These are phyloP conservation scores for Palloptera scutellata DNA, from an alignment of 2,888 invertebrate species.

Conservation along the genomic window DNA sequence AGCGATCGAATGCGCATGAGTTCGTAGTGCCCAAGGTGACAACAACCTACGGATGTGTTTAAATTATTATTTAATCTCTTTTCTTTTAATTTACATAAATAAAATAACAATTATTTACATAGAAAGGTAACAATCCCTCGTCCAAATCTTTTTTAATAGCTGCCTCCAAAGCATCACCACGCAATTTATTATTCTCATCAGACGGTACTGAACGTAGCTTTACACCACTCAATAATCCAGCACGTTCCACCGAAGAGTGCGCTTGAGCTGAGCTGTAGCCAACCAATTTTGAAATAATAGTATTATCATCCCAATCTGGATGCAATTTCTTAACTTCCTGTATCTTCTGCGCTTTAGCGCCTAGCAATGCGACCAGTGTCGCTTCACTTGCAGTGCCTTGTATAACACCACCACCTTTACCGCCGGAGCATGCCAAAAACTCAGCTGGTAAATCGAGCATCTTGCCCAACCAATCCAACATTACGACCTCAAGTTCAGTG, in stretches of 20 bases:
- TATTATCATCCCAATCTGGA: conserved; percentile 77
- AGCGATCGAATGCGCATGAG: conserved; percentile 92
- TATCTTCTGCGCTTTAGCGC: conserved; percentile 81
- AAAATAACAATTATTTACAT: conserved; percentile 71
- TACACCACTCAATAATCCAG: conserved; percentile 89
- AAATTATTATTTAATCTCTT: conserved; percentile 4
- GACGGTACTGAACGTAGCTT: conserved; percentile 77
- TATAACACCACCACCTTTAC: conserved; percentile 89
- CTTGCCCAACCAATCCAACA: conserved; percentile 95
- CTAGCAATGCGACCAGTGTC: conserved; percentile 89
- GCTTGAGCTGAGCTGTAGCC: conserved; percentile 90
- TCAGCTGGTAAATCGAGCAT: conserved; percentile 86
- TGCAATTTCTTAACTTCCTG: conserved; percentile 74
- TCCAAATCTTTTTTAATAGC: conserved; percentile 86
- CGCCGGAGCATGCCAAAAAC: conserved; percentile 84
- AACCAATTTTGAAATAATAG: conserved; percentile 80
- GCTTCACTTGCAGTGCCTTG: conserved; percentile 96
- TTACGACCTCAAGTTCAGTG: conserved; percentile 93
- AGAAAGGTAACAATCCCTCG: conserved; percentile 94
- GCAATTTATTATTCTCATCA: conserved; percentile 75
- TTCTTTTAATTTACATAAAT: background rate
- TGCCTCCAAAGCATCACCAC: conserved; percentile 77
- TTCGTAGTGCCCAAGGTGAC: conserved; percentile 94
- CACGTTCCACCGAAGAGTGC: conserved; percentile 93
- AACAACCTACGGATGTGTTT: conserved; percentile 70